phyloP scores from a whole-genome alignment of 2,888 invertebrate genomes.

The Drosophila mulleri region DNA sequence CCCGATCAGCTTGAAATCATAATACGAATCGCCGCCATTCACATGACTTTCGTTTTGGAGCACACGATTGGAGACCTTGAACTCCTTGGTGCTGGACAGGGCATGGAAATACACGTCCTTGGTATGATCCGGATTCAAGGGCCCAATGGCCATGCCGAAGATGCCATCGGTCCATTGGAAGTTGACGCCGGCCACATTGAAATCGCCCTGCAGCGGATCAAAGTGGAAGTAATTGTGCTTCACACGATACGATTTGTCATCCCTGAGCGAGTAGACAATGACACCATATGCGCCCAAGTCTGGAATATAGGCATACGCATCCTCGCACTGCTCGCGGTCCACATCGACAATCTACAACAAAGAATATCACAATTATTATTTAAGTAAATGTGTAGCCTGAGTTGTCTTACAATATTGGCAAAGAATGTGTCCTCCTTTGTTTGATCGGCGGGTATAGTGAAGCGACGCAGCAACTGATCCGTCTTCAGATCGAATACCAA shows the following conservation, averaged over 20 bases:
- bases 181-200: slow-evolving; percentile 91
- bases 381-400: not conserved
- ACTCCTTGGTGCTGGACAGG: slow-evolving; percentile 92
- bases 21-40: slow-evolving; percentile 88
- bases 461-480: slow-evolving; percentile 89
- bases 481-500: slow-evolving; percentile 90
- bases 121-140: slow-evolving; percentile 86
- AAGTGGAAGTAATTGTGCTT: slow-evolving; percentile 94
- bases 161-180: slow-evolving; percentile 96
- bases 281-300: slow-evolving; percentile 91
- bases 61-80: slow-evolving; percentile 90
- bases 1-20: slow-evolving; percentile 90
- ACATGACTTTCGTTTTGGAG: slow-evolving; percentile 90
- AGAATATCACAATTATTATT: not conserved
- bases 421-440: slow-evolving; percentile 91
- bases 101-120: slow-evolving; percentile 93
- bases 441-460: slow-evolving; percentile 88
- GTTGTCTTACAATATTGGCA: slow-evolving; percentile 90
- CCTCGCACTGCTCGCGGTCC: slow-evolving; percentile 89
- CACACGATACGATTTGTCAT: slow-evolving; percentile 92
- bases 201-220: slow-evolving; percentile 91
- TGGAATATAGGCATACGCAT: slow-evolving; percentile 91
- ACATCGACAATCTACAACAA: slow-evolving; percentile 88
- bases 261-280: slow-evolving; percentile 91
- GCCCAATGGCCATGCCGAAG: slow-evolving; percentile 90